Base-by-base conservation (phyloP, 2,113 vertebrate species). In the Trogon surrucura region DNA sequence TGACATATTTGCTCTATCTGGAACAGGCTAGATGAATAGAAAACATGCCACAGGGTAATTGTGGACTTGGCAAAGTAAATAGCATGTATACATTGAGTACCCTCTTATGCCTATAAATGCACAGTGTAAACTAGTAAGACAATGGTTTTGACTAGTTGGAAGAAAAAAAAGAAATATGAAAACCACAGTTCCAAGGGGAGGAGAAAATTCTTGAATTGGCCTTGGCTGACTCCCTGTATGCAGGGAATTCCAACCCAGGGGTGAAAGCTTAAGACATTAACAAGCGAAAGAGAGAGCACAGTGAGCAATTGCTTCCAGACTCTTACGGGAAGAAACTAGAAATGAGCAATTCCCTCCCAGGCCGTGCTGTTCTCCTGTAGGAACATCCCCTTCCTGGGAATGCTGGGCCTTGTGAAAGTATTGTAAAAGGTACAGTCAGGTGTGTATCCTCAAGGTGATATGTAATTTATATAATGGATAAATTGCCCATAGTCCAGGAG, bases 391-490 rank as follows among this genome's bases (percentile, higher is more conserved):
- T 91, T 84, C 56, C 36, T 17, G n/a, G 51, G 64, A 80, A 54
- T 8, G 15, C n/a, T 1, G 29, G 26, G 10, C 11, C 11, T 27
- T 38, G 7, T 26, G 1, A 6, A 61, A 10, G 23, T n/a, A 9
- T 11, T 30, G 45, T 0, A 23, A 17, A 16, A 80, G n/a, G 25
- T 51, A 34, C 4, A 32, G 4, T 30, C 26, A 61, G 38, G 48
- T 0, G 0, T 13, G 1, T 41, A 54, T 36, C n/a, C 53, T 45
- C 5, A 50, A 57, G 45, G 17, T 53, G 47, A n/a, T 54, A 13
- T 20, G 15, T 51, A 16, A 16, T 26, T 71, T 45, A 30, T 0
- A 0, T 15, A 30, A 61, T 9, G 25, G 29, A 58, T 10, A 54
- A 78, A 66, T 14, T 41, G 7, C 19, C 38, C 17, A 1, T 9